Conservation (phyloP, 2,888 invertebrate genomes). For the Amphipoea lucens region DNA sequence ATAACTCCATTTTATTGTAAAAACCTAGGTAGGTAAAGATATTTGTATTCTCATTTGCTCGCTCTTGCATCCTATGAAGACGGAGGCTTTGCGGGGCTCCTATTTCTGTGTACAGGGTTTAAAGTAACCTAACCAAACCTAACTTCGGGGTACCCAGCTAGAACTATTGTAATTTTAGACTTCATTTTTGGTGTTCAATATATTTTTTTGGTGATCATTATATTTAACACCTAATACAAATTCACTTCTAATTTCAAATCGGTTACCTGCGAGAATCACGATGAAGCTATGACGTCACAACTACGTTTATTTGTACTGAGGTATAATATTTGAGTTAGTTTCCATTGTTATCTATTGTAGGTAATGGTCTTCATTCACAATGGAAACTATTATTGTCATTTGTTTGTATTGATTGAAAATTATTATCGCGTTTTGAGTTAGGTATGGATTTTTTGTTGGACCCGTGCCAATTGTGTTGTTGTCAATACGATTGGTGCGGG, state of each 20-base stretch:
- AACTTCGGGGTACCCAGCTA: too few species aligned
- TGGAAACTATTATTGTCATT: constrained; percentile 26
- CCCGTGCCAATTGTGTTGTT: neutral
- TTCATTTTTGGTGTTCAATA: too few species aligned
- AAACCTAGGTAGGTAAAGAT: too few species aligned
- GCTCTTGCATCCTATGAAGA: too few species aligned
- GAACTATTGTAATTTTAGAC: too few species aligned
- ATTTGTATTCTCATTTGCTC: too few species aligned
- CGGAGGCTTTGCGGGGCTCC: too few species aligned
- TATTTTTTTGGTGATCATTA: too few species aligned
- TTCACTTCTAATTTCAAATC: constrained; percentile 9
- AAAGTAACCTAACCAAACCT: too few species aligned
- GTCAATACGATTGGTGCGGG: neutral
- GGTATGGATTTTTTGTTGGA: neutral
- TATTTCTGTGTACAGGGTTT: too few species aligned
- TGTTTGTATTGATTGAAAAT: constrained; percentile 36
- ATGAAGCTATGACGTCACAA: constrained; percentile 21
- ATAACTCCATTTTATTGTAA: too few species aligned
- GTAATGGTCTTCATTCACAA: constrained; percentile 38
- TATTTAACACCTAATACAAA: neutral
- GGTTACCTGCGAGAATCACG: constrained; percentile 10
- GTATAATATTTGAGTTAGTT: constrained; percentile 30
- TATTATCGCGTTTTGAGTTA: neutral
- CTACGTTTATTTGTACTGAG: constrained; percentile 13
- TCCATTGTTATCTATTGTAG: constrained; percentile 19